Percentiles rank a stretch among this genome's conserved stretches.
These are phyloP conservation scores for Drosophila littoralis DNA, from an alignment of 1,140 invertebrate genomes.

Conservation along the genomic window DNA sequence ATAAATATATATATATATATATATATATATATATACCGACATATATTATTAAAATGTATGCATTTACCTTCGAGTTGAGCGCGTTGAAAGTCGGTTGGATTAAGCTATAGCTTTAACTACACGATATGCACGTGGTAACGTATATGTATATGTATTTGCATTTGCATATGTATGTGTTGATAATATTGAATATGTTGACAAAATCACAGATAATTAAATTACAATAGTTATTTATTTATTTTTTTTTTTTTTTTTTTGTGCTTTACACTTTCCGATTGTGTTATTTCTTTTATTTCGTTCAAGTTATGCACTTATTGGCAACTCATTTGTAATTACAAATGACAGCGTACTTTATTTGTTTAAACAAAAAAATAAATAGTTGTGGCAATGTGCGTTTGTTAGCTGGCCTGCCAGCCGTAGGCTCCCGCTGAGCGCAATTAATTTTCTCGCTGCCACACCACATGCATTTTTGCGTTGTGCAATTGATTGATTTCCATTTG, in stretches of 20 bases:
- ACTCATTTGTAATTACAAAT: conserved; percentile 73
- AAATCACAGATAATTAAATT: conserved; percentile 82
- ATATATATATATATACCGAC: conserved; percentile 6
- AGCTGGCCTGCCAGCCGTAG: conserved; percentile 26
- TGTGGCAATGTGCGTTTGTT: conserved; percentile 30
- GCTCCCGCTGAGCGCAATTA: conserved; percentile 66
- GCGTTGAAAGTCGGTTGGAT: conserved; percentile 32
- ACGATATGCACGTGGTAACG: conserved; percentile 8
- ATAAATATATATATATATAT: conserved; percentile 11
- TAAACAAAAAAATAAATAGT: conserved; percentile 29
- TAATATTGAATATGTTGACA: conserved; percentile 73
- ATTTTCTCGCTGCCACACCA: conserved; percentile 69
- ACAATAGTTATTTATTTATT: conserved; percentile 54
- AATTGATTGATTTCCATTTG: conserved; percentile 74
- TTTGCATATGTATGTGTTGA: conserved; percentile 14
- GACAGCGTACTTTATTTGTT: conserved; percentile 57
- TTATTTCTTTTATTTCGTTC: conserved; percentile 38
- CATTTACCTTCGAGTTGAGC: conserved; percentile 63
- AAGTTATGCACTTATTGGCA: conserved; percentile 38
- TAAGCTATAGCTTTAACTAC: conserved; percentile 38
- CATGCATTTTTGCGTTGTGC: conserved; percentile 60
- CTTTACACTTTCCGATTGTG: conserved; percentile 6
- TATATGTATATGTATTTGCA: conserved; percentile 21
- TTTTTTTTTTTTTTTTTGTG: conserved; percentile 36
- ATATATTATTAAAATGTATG: neutral